phyloP scores from a whole-genome alignment of 1,140 invertebrate genomes.

The Drosophila nannoptera region DNA sequence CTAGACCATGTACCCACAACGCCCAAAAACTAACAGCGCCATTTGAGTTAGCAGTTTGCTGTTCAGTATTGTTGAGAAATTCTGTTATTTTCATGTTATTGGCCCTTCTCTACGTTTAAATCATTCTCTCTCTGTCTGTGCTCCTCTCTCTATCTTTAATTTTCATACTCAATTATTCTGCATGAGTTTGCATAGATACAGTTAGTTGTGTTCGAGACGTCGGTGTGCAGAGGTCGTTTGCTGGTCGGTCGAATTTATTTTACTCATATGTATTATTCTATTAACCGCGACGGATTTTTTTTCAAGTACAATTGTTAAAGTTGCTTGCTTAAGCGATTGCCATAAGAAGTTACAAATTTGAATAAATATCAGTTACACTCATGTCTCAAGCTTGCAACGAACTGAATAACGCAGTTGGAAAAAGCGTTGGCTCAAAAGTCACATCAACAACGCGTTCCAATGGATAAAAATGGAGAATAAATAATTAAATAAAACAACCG shows the following conservation, averaged over 20 bases:
- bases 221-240: background rate
- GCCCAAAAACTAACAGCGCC: slow-evolving; percentile 2
- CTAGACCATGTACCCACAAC: slow-evolving; percentile 1
- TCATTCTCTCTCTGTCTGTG: background rate
- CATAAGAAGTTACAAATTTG: slow-evolving; percentile 1
- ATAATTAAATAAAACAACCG: slow-evolving; percentile 13
- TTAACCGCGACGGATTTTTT: slow-evolving; percentile 14
- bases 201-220: slow-evolving; percentile 44
- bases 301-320: slow-evolving; percentile 14
- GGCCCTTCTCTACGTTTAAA: slow-evolving; percentile 6
- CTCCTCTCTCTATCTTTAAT: background rate
- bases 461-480: slow-evolving; percentile 25
- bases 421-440: slow-evolving; percentile 33
- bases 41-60: slow-evolving; percentile 22
- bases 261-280: slow-evolving; percentile 16
- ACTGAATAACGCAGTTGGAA: slow-evolving; percentile 21
- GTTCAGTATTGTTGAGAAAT: background rate
- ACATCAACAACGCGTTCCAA: slow-evolving; percentile 28
- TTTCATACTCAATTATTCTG: slow-evolving; percentile 22
- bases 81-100: background rate
- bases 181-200: slow-evolving; percentile 26
- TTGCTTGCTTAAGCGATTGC: background rate
- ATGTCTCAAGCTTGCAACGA: background rate
- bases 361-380: background rate
- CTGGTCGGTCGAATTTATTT: background rate